Evolutionary conservation across 2,797 vertebrate genomes (phyloP).

Genomic region (Microctenopoma lineatum): DNA sequence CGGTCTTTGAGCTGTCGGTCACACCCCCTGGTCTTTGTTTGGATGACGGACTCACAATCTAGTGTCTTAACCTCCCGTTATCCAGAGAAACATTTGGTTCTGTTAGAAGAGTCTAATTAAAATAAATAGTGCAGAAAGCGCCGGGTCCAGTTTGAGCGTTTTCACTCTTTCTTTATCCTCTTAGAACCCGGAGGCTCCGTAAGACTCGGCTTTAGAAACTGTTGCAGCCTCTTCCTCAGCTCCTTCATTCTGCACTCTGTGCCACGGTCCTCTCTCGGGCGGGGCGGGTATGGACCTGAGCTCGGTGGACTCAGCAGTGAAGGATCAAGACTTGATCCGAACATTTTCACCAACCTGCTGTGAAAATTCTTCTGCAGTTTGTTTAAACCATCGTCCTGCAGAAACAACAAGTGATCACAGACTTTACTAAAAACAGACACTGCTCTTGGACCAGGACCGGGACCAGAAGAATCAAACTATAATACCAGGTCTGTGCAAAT

Average conservation of each 20-base stretch:
- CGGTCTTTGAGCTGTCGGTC: neutral
- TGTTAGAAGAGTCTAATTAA: too few species aligned
- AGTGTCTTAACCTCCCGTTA: too few species aligned
- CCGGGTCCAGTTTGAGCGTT: too few species aligned
- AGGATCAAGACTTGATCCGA: slow-evolving; percentile 41
- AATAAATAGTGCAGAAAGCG: too few species aligned
- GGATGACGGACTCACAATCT: neutral
- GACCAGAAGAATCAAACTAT: too few species aligned
- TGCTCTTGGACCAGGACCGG: too few species aligned
- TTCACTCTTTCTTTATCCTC: neutral
- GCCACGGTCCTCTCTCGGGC: too few species aligned
- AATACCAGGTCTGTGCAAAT: too few species aligned
- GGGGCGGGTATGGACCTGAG: too few species aligned
- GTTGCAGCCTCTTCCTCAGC: slow-evolving; percentile 42
- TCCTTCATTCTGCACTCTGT: too few species aligned
- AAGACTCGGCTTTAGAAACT: slow-evolving; percentile 13
- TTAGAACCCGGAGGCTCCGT: neutral
- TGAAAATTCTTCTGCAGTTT: slow-evolving; percentile 58
- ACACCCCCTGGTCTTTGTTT: slow-evolving; percentile 4
- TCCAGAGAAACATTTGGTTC: too few species aligned
- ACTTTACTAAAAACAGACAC: too few species aligned
- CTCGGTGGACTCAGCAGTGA: slow-evolving; percentile 1
- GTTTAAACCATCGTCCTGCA: slow-evolving; percentile 26
- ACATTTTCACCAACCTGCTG: slow-evolving; percentile 34
- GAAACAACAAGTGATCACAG: slow-evolving; percentile 15